Conservation (phyloP, 1,140 invertebrate genomes). For the Grapholita molesta region DNA sequence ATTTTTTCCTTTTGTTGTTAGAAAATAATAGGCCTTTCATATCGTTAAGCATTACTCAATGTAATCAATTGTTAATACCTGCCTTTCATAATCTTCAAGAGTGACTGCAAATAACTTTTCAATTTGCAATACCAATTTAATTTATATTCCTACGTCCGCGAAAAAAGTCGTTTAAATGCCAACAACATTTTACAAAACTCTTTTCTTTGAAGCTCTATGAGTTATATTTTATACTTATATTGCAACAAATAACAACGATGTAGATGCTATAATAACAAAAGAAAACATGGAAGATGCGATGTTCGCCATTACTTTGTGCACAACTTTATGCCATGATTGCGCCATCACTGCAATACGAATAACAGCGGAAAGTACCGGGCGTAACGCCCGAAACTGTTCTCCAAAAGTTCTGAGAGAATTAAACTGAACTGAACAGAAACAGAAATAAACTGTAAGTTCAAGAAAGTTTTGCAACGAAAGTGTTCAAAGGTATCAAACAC, state of each 20-base stretch:
- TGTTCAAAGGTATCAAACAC: not conserved
- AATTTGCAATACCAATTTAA: too few relatives aligned
- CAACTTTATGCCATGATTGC: not conserved
- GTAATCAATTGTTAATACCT: not conserved
- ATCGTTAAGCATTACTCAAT: not conserved
- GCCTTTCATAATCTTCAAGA: too few relatives aligned
- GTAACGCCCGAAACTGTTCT: not conserved
- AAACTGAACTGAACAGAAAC: not conserved
- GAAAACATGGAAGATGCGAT: not conserved
- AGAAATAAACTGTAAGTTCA: not conserved
- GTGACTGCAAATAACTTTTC: too few relatives aligned
- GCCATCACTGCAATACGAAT: not conserved
- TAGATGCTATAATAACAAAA: too few relatives aligned
- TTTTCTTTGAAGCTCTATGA: too few relatives aligned
- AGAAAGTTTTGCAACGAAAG: not conserved
- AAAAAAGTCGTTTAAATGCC: too few relatives aligned
- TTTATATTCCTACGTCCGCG: too few relatives aligned
- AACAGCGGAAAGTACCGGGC: not conserved
- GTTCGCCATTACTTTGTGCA: not conserved
- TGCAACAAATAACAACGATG: too few relatives aligned
- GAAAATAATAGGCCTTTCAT: not conserved
- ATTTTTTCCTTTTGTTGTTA: not conserved
- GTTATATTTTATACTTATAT: too few relatives aligned
- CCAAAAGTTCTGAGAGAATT: too few relatives aligned
- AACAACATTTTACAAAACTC: too few relatives aligned